Evolutionary conservation across 2,888 invertebrate species (phyloP), one percentile per base, ranked within the genome.

Genomic region (Lydus trimaculatus): DNA sequence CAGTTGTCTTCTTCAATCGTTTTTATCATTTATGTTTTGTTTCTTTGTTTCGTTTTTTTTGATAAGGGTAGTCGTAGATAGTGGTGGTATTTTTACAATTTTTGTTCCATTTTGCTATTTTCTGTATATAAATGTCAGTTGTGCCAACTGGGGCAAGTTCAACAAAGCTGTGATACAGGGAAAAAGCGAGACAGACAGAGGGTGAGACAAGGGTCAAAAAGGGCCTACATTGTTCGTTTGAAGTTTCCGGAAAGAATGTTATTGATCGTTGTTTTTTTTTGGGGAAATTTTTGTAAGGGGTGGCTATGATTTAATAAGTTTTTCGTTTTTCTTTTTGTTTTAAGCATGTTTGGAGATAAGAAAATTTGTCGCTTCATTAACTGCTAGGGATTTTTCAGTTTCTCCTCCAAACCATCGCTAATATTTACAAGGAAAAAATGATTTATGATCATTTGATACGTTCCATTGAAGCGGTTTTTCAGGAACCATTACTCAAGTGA

Each of bases 361-460:
- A 52, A 13, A 52, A 52, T 52, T 52, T 52, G 52, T 13, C 52
- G 52, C 52, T 52, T 52, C 52, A 52, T 52, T 52, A 52, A 11
- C 25, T 23, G 11, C 13, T 20, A 17, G 36, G 1, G 36, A 13
- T 43, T 43, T 43, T 17, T 15, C 36, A 15, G 36, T 36, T 36
- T 20, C 3, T 48, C 23, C n/a, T n/a, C n/a, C n/a, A n/a, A n/a
- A n/a, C n/a, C n/a, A n/a, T n/a, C n/a, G n/a, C n/a, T n/a, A n/a
- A n/a, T 48, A 20, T 9, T 11, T n/a, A n/a, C n/a, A n/a, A n/a
- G n/a, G 43, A 17, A 52, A 52, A 52, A 52, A 52, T 52, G 52
- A 52, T 52, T 52, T 52, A 52, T 25, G 52, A 52, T 52, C 23
- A 6, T 48, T 48, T 48, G 48, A 20, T 48, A 48, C 48, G 20